These are phyloP conservation scores for Eulimnadia texana DNA, from an alignment of 1,140 invertebrate species.

Conservation along the genomic window DNA sequence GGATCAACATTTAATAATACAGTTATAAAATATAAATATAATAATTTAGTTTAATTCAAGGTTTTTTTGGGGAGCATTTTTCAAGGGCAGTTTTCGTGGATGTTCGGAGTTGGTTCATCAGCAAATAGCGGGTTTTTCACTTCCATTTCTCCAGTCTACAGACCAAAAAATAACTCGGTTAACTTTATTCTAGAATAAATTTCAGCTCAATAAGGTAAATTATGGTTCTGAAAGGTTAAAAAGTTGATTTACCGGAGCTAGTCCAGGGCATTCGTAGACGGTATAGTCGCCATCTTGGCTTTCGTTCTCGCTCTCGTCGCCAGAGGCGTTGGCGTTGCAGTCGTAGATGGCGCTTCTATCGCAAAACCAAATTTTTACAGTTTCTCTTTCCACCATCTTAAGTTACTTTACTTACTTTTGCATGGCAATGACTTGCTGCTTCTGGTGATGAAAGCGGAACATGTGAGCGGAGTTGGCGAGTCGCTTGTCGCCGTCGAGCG, in stretches of 20 bases:
- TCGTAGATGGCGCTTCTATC: background rate
- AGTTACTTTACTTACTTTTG: no score
- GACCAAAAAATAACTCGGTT: constrained; percentile 18
- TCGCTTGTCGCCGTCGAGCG: constrained; percentile 49
- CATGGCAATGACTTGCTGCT: constrained; percentile 73
- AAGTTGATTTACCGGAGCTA: constrained; percentile 70
- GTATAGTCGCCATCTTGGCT: constrained; percentile 96
- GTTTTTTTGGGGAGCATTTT: no score
- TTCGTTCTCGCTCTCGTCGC: constrained; percentile 78
- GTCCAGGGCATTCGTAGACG: constrained; percentile 92
- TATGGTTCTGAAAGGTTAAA: no score
- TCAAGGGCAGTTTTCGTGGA: constrained; percentile 31
- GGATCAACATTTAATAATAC: background rate
- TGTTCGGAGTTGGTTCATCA: constrained; percentile 71
- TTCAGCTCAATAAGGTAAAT: no score
- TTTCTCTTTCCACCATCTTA: no score
- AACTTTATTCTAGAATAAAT: no score
- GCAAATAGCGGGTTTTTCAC: constrained; percentile 93
- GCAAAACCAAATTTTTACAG: no score
- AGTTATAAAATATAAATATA: no score
- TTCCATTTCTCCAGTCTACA: constrained; percentile 91
- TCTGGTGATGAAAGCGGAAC: constrained; percentile 98
- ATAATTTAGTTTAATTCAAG: no score
- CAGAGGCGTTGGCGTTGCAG: constrained; percentile 64
- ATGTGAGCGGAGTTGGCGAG: constrained; percentile 94